Percentiles rank a stretch among this genome's conserved stretches.
phyloP scores from a whole-genome alignment of 2,797 vertebrate genomes.

The Onychomys torridus region DNA sequence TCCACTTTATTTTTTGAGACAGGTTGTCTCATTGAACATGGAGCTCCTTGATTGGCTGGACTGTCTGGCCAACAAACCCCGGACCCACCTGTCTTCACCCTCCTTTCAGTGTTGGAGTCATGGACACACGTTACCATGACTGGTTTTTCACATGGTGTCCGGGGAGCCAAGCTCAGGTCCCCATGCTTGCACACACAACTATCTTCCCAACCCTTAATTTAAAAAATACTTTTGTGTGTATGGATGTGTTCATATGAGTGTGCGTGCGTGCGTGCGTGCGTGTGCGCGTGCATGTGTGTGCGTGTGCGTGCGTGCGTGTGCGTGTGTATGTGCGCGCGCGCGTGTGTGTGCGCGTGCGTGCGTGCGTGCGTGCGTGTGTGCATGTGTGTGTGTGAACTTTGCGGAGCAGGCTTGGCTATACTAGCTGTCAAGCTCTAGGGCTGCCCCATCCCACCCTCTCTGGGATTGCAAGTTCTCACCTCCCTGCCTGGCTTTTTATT shows the following conservation, averaged over 20 bases:
- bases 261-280: neutral
- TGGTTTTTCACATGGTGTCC: neutral
- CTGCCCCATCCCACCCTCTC: neutral
- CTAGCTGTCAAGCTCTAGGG: neutral
- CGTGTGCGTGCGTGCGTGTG: neutral
- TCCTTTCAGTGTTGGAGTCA: neutral
- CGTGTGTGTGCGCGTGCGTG: neutral
- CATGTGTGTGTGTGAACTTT: neutral
- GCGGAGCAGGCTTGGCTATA: neutral
- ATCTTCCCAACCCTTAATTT: neutral
- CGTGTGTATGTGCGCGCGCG: neutral
- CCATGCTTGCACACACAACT: neutral
- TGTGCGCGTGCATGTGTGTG: rapidly evolving
- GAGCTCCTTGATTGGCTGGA: neutral
- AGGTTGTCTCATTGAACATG: neutral
- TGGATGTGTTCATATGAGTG: neutral
- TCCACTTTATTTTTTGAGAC: neutral
- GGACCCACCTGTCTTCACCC: neutral
- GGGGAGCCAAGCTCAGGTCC: neutral
- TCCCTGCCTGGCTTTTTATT: neutral
- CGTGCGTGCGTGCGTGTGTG: neutral
- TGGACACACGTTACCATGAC: neutral
- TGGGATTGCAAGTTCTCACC: neutral
- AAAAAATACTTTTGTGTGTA: neutral
- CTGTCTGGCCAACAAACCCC: neutral